Evolutionary conservation across 2,113 vertebrate species (phyloP), one percentile per base, ranked within the genome.

Genomic region (Myanophis thanlyinensis): DNA sequence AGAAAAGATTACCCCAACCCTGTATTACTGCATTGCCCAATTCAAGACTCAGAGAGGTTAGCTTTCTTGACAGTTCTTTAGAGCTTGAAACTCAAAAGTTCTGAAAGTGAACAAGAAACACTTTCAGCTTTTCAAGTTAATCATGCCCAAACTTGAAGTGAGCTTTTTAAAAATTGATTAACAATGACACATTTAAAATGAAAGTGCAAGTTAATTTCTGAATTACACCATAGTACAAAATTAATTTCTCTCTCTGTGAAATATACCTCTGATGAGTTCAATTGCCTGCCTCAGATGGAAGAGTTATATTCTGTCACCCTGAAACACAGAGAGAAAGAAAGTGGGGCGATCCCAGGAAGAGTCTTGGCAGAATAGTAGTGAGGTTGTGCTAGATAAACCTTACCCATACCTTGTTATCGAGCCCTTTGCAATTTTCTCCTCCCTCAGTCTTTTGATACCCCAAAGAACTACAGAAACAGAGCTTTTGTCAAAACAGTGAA

Each of bases 241-340:
- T 98, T 98, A 98, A 97, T 98, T 97, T 97, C 95, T 96, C 96
- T 97, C 97, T 97, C 97, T 98, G 97, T 96, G 96, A 97, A 97
- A 97, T 94, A 98, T 98, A 98, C 95, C 96, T 96, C 96, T 91
- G 93, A 93, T 7, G 91, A 96, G 90, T 47, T 44, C 20, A 80
- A 80, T 80, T 80, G 18, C 15, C 73, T 80, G 7, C 18, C 7
- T 35, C 7, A 9, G n/a, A 3, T 44, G 7, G 73, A 44, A 80
- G 35, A 80, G 73, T 40, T 80, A 44, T 3, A 12, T 7, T 80
- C 35, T 44, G 18, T 40, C 73, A 80, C 7, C 35, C 35, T 40
- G 35, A 80, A 80, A 44, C 73, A 80, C 73, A 80, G 35, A 80
- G 3, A 18, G 35, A 23, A 80, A 44, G 18, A 80, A 80, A 80